These are phyloP conservation scores for Sebastes baramenuke DNA, from an alignment of 2,797 vertebrate genomes.

Conservation along the genomic window DNA sequence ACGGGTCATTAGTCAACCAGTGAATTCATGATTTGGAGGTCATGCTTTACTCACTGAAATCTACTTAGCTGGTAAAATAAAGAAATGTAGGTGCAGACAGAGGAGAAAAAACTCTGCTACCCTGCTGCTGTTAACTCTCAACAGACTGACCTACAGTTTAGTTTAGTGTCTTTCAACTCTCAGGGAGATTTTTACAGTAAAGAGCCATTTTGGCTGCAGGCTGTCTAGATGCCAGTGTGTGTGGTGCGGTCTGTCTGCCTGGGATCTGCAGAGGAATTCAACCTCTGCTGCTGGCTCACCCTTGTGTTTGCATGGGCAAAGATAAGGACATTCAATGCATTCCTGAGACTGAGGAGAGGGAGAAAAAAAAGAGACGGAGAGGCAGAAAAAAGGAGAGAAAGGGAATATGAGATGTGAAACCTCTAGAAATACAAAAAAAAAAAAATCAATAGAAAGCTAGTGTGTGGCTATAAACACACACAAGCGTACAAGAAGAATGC, in stretches of 20 bases:
- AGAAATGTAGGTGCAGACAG: neutral
- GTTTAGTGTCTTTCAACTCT: neutral
- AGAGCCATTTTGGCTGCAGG: slow-evolving; percentile 19
- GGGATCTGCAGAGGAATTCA: slow-evolving; percentile 70
- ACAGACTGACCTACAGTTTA: neutral
- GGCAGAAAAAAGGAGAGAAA: slow-evolving; percentile 7
- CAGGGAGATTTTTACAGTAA: slow-evolving; percentile 3
- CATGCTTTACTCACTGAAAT: neutral
- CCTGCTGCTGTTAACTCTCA: neutral
- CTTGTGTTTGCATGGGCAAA: slow-evolving; percentile 71
- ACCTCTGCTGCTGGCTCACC: slow-evolving; percentile 67
- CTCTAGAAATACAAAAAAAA: neutral
- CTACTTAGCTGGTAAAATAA: neutral
- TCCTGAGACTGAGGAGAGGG: slow-evolving; percentile 58
- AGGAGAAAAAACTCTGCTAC: neutral
- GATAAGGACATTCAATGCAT: slow-evolving; percentile 80
- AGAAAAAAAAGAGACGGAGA: neutral
- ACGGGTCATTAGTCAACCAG: neutral
- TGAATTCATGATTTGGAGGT: neutral
- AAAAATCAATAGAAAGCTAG: slow-evolving; percentile 24
- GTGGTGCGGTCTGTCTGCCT: slow-evolving; percentile 34
- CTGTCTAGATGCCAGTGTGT: slow-evolving; percentile 47
- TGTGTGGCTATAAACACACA: neutral
- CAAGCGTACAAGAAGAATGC: neutral
- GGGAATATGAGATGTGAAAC: slow-evolving; percentile 29